Conservation (phyloP, 1,140 invertebrate species). For the Sminthurinus signatus region DNA sequence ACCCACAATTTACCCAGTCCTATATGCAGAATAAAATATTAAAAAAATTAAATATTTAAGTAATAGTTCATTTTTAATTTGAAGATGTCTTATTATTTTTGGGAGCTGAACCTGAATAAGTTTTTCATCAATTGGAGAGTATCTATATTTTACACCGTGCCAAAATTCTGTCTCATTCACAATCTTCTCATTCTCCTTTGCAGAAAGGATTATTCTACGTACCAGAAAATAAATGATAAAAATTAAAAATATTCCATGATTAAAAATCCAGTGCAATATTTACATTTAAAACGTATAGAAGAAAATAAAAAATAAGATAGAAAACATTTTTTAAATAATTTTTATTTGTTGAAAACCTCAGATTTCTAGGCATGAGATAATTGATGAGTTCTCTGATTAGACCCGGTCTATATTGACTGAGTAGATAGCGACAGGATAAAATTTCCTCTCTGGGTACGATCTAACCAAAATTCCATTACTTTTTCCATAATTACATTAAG, state of each 20-base stretch:
- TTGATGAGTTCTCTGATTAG: slow-evolving; percentile 66
- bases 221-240: no score
- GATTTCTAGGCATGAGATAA: slow-evolving; percentile 59
- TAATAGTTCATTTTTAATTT: not conserved
- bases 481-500: no score
- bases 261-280: no score
- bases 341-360: no score
- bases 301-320: no score
- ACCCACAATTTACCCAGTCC: slow-evolving; percentile 61
- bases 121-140: not conserved
- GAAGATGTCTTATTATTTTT: not conserved
- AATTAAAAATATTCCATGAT: no score
- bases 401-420: slow-evolving; percentile 78
- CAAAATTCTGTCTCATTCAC: slow-evolving; percentile 50
- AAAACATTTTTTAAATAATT: no score
- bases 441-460: slow-evolving; percentile 80
- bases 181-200: no score
- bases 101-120: not conserved
- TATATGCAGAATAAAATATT: not conserved
- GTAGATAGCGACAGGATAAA: slow-evolving; percentile 65
- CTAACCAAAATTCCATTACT: no score
- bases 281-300: no score
- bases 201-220: no score
- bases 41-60: not conserved
- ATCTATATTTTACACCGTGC: not conserved